Conservation (phyloP, 2,888 invertebrate species). For the Drosophila gaucha region DNA sequence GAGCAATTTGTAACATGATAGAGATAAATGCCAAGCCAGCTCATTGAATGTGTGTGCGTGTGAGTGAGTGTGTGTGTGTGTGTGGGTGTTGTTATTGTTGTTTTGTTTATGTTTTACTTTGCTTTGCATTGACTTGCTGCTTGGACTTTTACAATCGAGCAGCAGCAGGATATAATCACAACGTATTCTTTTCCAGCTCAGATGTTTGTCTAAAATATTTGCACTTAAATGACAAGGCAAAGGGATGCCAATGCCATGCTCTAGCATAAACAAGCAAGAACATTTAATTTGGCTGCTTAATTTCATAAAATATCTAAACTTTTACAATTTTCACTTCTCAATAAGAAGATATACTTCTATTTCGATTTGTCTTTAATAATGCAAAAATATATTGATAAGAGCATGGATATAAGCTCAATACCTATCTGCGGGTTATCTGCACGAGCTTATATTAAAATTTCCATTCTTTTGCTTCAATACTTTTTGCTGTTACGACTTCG, state of each 20-base stretch:
- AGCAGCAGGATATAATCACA: no score
- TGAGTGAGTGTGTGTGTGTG: slow-evolving; percentile 10
- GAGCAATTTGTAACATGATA: slow-evolving; percentile 79
- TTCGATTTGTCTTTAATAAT: no score
- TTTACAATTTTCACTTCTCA: no score
- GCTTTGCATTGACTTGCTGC: slow-evolving; percentile 74
- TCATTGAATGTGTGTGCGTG: slow-evolving; percentile 39
- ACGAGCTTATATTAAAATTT: no score
- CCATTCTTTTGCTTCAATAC: no score
- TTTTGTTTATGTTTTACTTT: slow-evolving; percentile 74
- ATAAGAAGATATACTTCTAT: no score
- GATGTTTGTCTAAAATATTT: slow-evolving; percentile 72
- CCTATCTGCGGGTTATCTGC: no score
- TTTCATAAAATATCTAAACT: no score
- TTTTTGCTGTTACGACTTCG: no score
- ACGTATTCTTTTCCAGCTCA: slow-evolving; percentile 23
- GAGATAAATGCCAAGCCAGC: slow-evolving; percentile 61
- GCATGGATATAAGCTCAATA: no score
- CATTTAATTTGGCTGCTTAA: slow-evolving; percentile 7
- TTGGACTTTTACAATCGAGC: slow-evolving; percentile 40
- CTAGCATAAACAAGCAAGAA: not conserved
- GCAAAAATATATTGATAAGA: no score
- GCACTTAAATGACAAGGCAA: slow-evolving; percentile 63
- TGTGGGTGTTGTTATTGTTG: slow-evolving; percentile 30
- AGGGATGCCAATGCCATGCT: slow-evolving; percentile 31